Conservation (phyloP, 1,140 invertebrate genomes). For the Drosophila virilis region DNA sequence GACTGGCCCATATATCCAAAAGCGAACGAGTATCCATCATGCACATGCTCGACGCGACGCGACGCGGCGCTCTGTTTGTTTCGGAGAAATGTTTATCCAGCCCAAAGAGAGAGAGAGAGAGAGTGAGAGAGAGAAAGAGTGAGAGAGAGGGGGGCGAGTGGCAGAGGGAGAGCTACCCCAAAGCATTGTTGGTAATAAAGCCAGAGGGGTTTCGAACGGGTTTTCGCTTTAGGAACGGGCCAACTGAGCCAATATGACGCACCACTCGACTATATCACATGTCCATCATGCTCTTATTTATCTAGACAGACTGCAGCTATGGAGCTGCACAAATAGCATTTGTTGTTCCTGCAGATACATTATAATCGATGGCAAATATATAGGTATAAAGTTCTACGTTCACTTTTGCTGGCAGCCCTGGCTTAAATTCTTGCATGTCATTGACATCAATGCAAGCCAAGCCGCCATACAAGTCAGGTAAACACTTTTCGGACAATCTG, state of each 20-base stretch:
- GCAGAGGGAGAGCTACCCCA: conserved; percentile 14
- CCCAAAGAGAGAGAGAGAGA: background rate
- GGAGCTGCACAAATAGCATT: background rate
- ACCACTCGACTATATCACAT: conserved; percentile 1
- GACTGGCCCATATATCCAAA: conserved; percentile 8
- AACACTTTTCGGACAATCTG: background rate
- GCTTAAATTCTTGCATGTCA: background rate
- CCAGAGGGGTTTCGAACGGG: background rate
- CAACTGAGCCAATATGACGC: conserved; percentile 2
- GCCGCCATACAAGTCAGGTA: background rate
- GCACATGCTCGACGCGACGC: background rate
- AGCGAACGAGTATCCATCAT: conserved; percentile 40
- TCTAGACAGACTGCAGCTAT: background rate
- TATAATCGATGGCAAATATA: background rate
- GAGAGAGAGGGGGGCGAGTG: background rate
- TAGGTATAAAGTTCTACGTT: too few species aligned
- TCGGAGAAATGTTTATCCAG: conserved; percentile 31
- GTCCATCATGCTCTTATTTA: background rate
- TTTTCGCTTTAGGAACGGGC: background rate
- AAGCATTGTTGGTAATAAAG: conserved; percentile 5
- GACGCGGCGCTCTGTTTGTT: conserved; percentile 6
- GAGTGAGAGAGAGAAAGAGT: conserved; percentile 5
- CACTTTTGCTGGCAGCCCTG: background rate
- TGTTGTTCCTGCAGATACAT: background rate
- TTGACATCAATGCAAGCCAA: background rate